Evolutionary conservation across 2,797 vertebrate species (phyloP).

Genomic region (Notolepis coatsorum): DNA sequence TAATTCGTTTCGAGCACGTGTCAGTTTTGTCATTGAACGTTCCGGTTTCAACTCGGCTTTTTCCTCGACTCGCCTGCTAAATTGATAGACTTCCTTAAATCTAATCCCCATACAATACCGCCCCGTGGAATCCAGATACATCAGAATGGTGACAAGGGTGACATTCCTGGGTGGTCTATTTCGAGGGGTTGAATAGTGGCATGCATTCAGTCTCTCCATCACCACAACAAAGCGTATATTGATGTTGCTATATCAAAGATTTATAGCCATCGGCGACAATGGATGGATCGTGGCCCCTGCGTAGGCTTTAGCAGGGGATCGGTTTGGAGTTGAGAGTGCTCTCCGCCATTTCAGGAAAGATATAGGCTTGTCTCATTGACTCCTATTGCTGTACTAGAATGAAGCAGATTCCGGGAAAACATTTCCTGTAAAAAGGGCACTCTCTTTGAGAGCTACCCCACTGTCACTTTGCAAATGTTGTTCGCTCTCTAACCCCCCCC

Average conservation of each 20-base stretch:
- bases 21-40: constrained; percentile 27
- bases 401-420: not conserved
- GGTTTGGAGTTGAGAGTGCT: not conserved
- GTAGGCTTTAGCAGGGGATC: too few species aligned
- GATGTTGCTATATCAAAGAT: constrained; percentile 57
- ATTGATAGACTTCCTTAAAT: constrained; percentile 40
- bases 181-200: constrained; percentile 35
- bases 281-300: constrained; percentile 19
- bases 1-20: constrained; percentile 33
- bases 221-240: constrained; percentile 35
- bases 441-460: not conserved
- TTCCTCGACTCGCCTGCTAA: constrained; percentile 4
- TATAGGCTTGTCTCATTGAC: not conserved
- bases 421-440: not conserved
- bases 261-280: constrained; percentile 43
- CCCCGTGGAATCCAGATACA: constrained; percentile 56
- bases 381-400: not conserved
- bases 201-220: constrained; percentile 25
- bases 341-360: not conserved
- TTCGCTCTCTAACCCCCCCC: too few species aligned
- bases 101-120: constrained; percentile 49
- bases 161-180: constrained; percentile 46
- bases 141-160: constrained; percentile 5
- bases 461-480: constrained; percentile 30
- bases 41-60: constrained; percentile 25